Base-by-base conservation (phyloP, 2,888 invertebrate species). In the Sphecodes monilicornis region DNA sequence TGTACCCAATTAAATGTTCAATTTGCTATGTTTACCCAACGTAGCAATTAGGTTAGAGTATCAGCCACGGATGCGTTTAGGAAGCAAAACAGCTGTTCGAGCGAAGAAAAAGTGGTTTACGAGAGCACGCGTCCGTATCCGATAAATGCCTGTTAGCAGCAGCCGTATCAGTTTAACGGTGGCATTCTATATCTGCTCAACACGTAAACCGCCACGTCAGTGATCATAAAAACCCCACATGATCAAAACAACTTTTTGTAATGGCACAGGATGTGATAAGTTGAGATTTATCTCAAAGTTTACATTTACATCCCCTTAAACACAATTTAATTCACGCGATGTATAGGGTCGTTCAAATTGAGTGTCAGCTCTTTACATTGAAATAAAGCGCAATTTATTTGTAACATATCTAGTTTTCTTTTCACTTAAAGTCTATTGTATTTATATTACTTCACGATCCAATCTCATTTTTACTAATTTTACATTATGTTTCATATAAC, bases 111-210 rank as follows among this genome's bases (percentile, higher is more conserved):
- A 88, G 83, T 64, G 75, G 86, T 84, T 83, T 60, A 75, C 77
- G 79, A 69, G 85, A 60, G 54, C 43, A 71, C 69, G 66, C 75
- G 77, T 86, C 76, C 78, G 73, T 83, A 82, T 76, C 43, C 78
- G 84, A 84, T 78, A 85, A 83, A 57, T 82, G 86, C 88, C 86
- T 88, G 29, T 16, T 60, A 60, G 64, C 32, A 29, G 60, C 29
- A 60, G 26, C 29, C 16, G 57, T 57, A 26, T 57, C 26, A 26
- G 26, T 26, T 57, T 57, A 57, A 57, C 26, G 57, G 13, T 29
- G 29, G 26, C 6, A 18, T 60, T 60, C 16, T 29, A 60, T 29
- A 29, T 54, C 54, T n/a, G n/a, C 54, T 54, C n/a, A 11, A 54
- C 54, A n/a, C 54, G 4, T 54, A 54, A 50, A 54, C 60, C 16